Base-by-base conservation (phyloP, 2,113 vertebrate species). In the Perca schrenkii region DNA sequence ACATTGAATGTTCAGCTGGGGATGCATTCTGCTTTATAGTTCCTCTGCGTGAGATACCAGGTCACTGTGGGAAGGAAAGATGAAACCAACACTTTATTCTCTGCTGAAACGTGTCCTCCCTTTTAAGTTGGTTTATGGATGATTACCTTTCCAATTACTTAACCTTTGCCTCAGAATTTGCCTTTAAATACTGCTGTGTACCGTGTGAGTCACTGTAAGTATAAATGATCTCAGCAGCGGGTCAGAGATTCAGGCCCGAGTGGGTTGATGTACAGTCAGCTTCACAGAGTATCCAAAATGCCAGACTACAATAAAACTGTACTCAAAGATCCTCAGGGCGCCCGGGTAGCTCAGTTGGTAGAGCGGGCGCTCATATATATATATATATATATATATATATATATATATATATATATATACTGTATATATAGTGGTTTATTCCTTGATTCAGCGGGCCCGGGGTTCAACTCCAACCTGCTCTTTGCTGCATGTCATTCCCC, bases 1-100 rank as follows among this genome's bases (percentile, higher is more conserved):
- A 84, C 82, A 87, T 31, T 75, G 74, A 82, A 87, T 86, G 81
- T 81, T 84, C 77, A 77, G 67, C 74, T 78, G 72, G 64, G 68
- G 80, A 89, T 63, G 25, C 70, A 80, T 89, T 85, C 43, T 62
- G 58, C 74, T 91, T 87, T 86, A 87, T 86, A 85, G 91, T 90
- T 80, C 86, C 88, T 89, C 68, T 66, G 81, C 82, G 74, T 78
- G 76, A 78, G 85, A 90, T 90, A 85, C 78, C 69, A 75, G 75
- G 88, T 85, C 75, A 89, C 63, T 62, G 70, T 25, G 66, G 79
- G 71, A 82, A 77, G 84, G 50, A 73, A 74, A 71, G 81, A 84
- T 83, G 82, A 74, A 85, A 81, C 74, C 71, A 80, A 64, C 72
- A 80, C 75, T 78, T 91, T 52, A 79, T 81, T 86, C 69, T 73